Evolutionary conservation across 2,797 vertebrate genomes (phyloP).

Genomic region (Buphagus erythrorhynchus): DNA sequence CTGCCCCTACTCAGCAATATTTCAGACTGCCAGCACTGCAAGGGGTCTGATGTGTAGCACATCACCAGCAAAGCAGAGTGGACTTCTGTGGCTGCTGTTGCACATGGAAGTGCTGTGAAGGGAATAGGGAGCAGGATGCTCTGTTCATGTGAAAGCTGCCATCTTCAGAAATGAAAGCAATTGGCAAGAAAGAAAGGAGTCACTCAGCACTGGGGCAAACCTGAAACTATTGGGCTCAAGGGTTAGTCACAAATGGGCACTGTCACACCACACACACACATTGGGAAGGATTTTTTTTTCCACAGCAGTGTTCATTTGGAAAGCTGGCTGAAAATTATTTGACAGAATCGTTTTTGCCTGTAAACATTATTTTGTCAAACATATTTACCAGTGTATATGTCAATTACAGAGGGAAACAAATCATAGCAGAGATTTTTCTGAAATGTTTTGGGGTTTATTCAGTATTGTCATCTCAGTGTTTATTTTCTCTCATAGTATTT

Average conservation of each 20-base stretch:
- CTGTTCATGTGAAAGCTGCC: not conserved
- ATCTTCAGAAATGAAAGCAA: not conserved
- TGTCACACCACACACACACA: not conserved
- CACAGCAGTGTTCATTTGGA: not conserved
- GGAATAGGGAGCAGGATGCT: not conserved
- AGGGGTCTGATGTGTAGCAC: rapidly evolving
- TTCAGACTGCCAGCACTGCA: not conserved
- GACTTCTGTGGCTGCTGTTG: not conserved
- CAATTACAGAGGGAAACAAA: not conserved
- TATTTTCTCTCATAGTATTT: not conserved
- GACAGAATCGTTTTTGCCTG: not conserved
- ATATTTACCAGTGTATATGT: not conserved
- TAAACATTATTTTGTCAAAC: not conserved
- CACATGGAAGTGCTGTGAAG: not conserved
- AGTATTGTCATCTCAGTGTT: not conserved
- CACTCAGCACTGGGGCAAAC: not conserved
- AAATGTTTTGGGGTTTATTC: not conserved
- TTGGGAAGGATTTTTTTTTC: not conserved
- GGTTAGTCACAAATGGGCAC: not conserved
- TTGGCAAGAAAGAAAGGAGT: rapidly evolving
- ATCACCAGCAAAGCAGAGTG: not conserved
- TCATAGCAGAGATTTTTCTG: not conserved
- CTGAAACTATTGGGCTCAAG: rapidly evolving
- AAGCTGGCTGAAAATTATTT: not conserved
- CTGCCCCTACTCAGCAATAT: not conserved